Percentiles rank a stretch among this genome's conserved stretches.
phyloP scores from a whole-genome alignment of 1,140 invertebrate genomes.

The Kradibia gibbosae region DNA sequence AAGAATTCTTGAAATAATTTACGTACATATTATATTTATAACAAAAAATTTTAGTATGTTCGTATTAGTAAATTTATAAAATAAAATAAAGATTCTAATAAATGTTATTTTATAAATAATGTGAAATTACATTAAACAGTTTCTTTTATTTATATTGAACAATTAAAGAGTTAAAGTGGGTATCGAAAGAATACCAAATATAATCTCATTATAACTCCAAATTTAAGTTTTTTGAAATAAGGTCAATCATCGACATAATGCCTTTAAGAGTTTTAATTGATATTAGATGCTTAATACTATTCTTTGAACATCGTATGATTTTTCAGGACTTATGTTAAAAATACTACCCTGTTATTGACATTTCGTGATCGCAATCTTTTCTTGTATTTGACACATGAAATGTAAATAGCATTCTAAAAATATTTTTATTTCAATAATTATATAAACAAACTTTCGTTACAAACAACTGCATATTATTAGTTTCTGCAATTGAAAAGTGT shows the following conservation, averaged over 20 bases:
- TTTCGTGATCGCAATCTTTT: not conserved
- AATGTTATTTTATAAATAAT: too few relatives aligned
- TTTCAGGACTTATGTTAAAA: conserved; percentile 18
- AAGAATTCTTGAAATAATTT: too few relatives aligned
- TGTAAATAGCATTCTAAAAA: conserved; percentile 2
- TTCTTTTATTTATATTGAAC: not conserved
- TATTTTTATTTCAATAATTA: conserved; percentile 22
- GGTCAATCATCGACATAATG: not conserved
- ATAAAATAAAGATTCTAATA: too few relatives aligned
- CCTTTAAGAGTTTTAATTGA: conserved; percentile 13
- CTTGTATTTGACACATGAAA: conserved; percentile 14
- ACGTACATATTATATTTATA: too few relatives aligned
- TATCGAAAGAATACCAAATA: not conserved
- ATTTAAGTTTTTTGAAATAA: conserved; percentile 3
- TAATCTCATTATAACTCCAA: not conserved
- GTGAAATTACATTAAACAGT: too few relatives aligned
- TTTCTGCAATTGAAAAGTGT: not conserved
- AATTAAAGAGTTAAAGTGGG: not conserved
- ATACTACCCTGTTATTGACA: conserved; percentile 7
- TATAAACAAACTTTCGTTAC: not conserved
- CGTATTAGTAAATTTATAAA: too few relatives aligned
- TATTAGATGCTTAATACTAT: conserved; percentile 7
- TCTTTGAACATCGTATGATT: not conserved
- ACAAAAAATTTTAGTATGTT: too few relatives aligned
- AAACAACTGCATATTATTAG: not conserved